Percentiles rank a stretch among this genome's conserved stretches.
phyloP scores from a whole-genome alignment of 2,797 vertebrate species.

The Gouania willdenowi region DNA sequence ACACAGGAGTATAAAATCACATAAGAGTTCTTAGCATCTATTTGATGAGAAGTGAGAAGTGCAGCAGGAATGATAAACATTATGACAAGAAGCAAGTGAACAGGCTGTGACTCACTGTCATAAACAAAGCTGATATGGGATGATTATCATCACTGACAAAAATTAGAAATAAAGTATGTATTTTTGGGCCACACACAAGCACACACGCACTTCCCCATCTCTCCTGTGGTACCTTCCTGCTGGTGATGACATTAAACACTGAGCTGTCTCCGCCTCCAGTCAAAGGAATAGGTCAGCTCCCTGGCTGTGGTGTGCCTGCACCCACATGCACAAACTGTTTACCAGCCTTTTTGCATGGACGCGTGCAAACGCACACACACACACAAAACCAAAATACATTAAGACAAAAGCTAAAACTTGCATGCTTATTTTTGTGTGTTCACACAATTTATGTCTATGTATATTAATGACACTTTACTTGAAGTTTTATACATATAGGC shows the following conservation, averaged over 20 bases:
- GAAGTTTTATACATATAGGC: too few relatives aligned
- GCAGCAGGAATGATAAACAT: constrained; percentile 8
- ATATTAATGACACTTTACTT: too few relatives aligned
- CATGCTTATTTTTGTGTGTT: too few relatives aligned
- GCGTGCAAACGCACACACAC: constrained; percentile 8
- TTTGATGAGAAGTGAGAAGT: constrained; percentile 13
- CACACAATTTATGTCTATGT: too few relatives aligned
- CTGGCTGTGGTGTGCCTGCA: constrained; percentile 43
- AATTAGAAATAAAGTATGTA: background rate
- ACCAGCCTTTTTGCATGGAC: constrained; percentile 18
- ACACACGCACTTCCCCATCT: background rate
- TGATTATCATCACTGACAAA: constrained; percentile 3
- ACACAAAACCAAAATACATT: too few relatives aligned
- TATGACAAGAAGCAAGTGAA: constrained; percentile 17
- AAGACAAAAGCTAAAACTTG: too few relatives aligned
- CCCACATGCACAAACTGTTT: constrained; percentile 53
- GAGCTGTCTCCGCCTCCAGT: constrained; percentile 53
- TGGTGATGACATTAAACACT: constrained; percentile 67
- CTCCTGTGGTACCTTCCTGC: constrained; percentile 45
- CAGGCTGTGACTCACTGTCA: constrained; percentile 29
- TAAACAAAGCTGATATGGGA: background rate
- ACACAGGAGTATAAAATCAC: background rate
- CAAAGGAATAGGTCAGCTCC: constrained; percentile 71
- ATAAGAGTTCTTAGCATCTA: background rate
- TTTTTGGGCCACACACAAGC: background rate